These are phyloP conservation scores for Diorhabda carinulata DNA, from an alignment of 1,140 invertebrate species.

Conservation along the genomic window DNA sequence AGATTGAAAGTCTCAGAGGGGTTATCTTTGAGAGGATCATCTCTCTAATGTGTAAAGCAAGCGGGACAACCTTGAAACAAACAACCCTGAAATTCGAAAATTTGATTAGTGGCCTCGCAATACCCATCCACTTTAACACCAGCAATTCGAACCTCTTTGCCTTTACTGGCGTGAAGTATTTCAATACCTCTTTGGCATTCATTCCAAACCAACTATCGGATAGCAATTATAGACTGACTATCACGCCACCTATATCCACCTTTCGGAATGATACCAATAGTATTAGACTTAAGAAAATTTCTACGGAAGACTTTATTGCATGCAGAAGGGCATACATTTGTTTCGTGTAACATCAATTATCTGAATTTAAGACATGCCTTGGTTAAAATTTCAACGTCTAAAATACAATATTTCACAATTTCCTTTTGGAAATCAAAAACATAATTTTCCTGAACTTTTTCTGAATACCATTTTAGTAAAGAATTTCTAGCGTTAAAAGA, in stretches of 20 bases:
- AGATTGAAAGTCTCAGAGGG: no score
- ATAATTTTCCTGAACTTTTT: slow-evolving; percentile 6
- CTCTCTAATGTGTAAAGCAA: no score
- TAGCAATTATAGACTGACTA: slow-evolving; percentile 11
- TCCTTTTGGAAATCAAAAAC: slow-evolving; percentile 15
- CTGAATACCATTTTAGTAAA: slow-evolving; percentile 28
- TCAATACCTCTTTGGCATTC: background rate
- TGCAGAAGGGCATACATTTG: slow-evolving; percentile 10
- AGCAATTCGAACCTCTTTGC: background rate
- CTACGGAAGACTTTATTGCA: slow-evolving; percentile 17
- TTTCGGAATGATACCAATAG: slow-evolving; percentile 17
- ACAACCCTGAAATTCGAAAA: slow-evolving; percentile 18
- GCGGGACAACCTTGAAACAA: background rate
- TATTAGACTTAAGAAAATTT: slow-evolving; percentile 13
- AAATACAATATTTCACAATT: slow-evolving; percentile 3
- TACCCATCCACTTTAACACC: slow-evolving; percentile 14
- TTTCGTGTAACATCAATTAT: background rate
- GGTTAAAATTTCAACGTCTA: slow-evolving; percentile 11
- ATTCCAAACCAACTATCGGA: slow-evolving; percentile 9
- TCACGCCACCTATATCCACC: slow-evolving; percentile 13
- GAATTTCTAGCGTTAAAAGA: background rate
- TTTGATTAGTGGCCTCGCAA: slow-evolving; percentile 5
- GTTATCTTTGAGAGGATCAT: no score
- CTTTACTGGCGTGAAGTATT: slow-evolving; percentile 4
- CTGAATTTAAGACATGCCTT: slow-evolving; percentile 13